Evolutionary conservation across 2,888 invertebrate species (phyloP).

Genomic region (Ochropleura plecta): DNA sequence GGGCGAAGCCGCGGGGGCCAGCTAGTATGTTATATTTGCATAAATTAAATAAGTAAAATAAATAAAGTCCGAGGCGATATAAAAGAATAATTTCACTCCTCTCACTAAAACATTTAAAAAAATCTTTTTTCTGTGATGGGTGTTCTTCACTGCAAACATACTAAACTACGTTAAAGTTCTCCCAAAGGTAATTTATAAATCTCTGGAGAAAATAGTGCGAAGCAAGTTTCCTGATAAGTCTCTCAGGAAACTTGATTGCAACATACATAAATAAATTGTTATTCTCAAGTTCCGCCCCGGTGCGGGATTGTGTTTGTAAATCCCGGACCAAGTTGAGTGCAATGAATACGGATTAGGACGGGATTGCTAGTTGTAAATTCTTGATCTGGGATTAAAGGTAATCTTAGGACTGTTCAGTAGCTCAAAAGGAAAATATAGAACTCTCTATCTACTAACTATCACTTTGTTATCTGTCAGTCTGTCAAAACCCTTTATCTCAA

Average conservation of each 20-base stretch:
- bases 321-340: constrained; percentile 32
- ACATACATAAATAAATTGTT: constrained; percentile 45
- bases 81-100: neutral
- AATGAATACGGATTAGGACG: constrained; percentile 48
- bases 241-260: constrained; percentile 40
- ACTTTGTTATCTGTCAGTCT: too few relatives aligned
- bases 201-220: constrained; percentile 15
- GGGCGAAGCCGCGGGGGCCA: too few relatives aligned
- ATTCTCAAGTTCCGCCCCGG: constrained; percentile 16
- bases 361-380: constrained; percentile 31
- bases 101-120: neutral
- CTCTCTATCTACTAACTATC: too few relatives aligned
- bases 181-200: constrained; percentile 17
- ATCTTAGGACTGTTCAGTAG: neutral
- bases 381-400: constrained; percentile 9
- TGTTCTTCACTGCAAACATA: neutral
- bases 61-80: neutral
- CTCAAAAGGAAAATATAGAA: too few relatives aligned
- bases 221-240: constrained; percentile 4
- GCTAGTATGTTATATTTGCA: neutral
- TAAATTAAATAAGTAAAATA: neutral
- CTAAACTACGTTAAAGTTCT: neutral
- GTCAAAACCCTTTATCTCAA: too few relatives aligned
- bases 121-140: neutral
- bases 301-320: constrained; percentile 41